Evolutionary conservation across 2,797 vertebrate species (phyloP), one percentile per base, ranked within the genome.

Genomic region (Acropternis orthonyx): DNA sequence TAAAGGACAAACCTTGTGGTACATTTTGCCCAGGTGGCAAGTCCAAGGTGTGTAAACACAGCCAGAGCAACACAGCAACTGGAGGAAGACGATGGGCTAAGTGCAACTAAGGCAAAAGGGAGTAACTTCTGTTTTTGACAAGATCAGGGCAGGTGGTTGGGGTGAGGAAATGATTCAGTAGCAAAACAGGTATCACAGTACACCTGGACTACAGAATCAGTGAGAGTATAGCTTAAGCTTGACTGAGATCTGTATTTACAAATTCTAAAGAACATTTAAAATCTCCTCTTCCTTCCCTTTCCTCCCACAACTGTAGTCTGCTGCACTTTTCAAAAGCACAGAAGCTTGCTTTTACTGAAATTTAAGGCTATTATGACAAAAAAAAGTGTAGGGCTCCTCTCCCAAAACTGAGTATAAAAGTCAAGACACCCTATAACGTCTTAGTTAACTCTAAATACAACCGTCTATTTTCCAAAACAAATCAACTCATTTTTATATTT

Each of bases 281-380:
- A 61, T 62, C 1, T 15, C 41, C 14, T 61, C 10, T 67, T 89
- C 39, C 44, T 94, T 90, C 23, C 32, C n/a, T 27, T 51, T 93
- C 37, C 39, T 89, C 63, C 32, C 44, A 63, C 52, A 86, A 3
- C 0, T 61, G 61, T 54, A 46, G 21, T 74, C 87, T 83, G 89
- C 63, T 89, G 65, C 54, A 80, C 65, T 89, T 82, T n/a, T 61
- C 21, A 59, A 87, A 92, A 92, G 71, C 43, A 85, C 32, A 30
- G 52, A 79, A 1, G 1, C 67, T 74, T 61, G 43, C 72, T 93
- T 89, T 68, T 56, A 74, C 73, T 77, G 65, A 85, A 77, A 71
- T 89, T 77, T 80, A 94, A 94, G 89, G 89, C 85, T 91, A 72
- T 83, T 67, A 71, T 13, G 49, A 88, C 71, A 54, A 92, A 91